Percentiles rank a stretch among this genome's conserved stretches.
phyloP scores from a whole-genome alignment of 2,888 invertebrate species.

The Tachina fera region DNA sequence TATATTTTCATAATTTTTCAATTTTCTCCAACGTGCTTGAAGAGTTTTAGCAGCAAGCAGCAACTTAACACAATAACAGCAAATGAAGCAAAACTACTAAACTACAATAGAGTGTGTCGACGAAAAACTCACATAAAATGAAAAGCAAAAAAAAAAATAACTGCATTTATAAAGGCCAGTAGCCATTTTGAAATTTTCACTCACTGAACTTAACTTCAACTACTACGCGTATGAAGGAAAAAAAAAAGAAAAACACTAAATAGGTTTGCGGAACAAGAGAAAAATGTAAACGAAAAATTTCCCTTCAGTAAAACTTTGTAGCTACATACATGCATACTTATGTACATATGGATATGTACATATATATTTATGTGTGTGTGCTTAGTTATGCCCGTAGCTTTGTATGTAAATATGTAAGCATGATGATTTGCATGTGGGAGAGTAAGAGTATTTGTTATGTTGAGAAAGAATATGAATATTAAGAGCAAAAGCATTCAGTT shows the following conservation, averaged over 20 bases:
- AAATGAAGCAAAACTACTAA: slow-evolving; percentile 67
- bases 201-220: slow-evolving; percentile 62
- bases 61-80: slow-evolving; percentile 42
- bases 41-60: slow-evolving; percentile 42
- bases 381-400: too few species aligned
- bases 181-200: slow-evolving; percentile 71
- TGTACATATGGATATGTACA: neutral
- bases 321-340: neutral
- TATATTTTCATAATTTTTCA: slow-evolving; percentile 71
- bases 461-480: neutral
- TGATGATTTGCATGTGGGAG: neutral
- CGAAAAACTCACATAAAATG: slow-evolving; percentile 39
- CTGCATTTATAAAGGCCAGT: slow-evolving; percentile 64
- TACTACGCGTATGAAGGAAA: slow-evolving; percentile 7
- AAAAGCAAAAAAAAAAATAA: slow-evolving; percentile 23
- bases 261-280: slow-evolving; percentile 33
- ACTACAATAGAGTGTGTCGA: slow-evolving; percentile 64
- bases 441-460: slow-evolving; percentile 14
- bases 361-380: too few species aligned
- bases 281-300: slow-evolving; percentile 13
- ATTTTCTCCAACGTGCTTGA: slow-evolving; percentile 72
- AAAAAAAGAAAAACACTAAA: slow-evolving; percentile 7
- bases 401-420: too few species aligned
- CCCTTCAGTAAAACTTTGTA: neutral
- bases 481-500: slow-evolving; percentile 16